Conservation (phyloP, 2,797 vertebrate genomes). For the Betta splendens region DNA sequence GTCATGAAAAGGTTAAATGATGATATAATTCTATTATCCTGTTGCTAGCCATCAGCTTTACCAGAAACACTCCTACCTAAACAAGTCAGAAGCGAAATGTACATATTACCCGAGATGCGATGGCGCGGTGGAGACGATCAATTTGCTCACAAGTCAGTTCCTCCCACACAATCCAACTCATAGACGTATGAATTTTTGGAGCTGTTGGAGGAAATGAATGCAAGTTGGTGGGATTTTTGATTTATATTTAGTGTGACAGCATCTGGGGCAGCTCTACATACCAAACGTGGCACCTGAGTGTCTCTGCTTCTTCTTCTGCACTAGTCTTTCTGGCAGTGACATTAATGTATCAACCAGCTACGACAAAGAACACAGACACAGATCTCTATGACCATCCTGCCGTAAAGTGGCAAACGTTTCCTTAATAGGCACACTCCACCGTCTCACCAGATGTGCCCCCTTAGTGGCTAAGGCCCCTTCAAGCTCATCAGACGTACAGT, state of each 20-base stretch:
- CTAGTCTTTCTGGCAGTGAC: conserved; percentile 85
- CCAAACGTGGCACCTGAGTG: conserved; percentile 86
- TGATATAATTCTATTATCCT: too few species aligned
- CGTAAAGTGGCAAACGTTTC: not conserved
- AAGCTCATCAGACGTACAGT: conserved; percentile 85
- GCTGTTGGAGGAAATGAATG: conserved; percentile 70
- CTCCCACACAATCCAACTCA: conserved; percentile 92
- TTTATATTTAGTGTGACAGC: not conserved
- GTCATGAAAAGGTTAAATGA: too few species aligned
- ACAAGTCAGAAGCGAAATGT: too few species aligned
- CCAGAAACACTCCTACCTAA: too few species aligned
- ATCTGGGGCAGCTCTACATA: conserved; percentile 52
- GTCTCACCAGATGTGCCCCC: conserved; percentile 87
- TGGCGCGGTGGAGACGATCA: conserved; percentile 83
- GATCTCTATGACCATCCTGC: not conserved
- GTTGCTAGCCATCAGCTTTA: too few species aligned
- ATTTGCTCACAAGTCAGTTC: conserved; percentile 89
- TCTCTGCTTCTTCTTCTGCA: conserved; percentile 82
- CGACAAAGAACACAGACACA: conserved; percentile 15
- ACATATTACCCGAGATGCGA: conserved; percentile 85
- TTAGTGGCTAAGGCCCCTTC: conserved; percentile 81
- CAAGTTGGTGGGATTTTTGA: not conserved
- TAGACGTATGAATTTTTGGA: conserved; percentile 84
- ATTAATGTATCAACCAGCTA: conserved; percentile 89
- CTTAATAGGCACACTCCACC: not conserved